phyloP scores from a whole-genome alignment of 2,113 vertebrate genomes.

The Mastomys natalensis region DNA sequence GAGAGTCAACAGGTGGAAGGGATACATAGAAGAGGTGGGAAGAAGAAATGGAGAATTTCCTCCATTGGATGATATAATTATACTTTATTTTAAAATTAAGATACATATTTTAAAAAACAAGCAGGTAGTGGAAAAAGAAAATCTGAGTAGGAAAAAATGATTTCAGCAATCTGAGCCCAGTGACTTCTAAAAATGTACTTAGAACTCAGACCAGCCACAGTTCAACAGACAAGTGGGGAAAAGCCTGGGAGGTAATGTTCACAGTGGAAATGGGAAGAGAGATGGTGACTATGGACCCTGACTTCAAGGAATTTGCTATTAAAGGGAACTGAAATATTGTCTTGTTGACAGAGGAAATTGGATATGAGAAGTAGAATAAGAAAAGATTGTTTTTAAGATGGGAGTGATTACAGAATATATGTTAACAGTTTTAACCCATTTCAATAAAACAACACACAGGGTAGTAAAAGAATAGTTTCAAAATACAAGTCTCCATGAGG shows the following conservation, averaged over 20 bases:
- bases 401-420: not conserved
- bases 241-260: not conserved
- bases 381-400: not conserved
- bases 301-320: not conserved
- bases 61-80: not conserved
- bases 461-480: not conserved
- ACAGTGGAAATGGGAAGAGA: not conserved
- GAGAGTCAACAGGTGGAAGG: not conserved
- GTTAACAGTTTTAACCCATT: not conserved
- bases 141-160: not conserved
- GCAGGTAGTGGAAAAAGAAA: not conserved
- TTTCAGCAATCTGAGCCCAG: not conserved
- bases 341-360: not conserved
- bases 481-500: not conserved
- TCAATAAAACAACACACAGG: not conserved
- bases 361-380: not conserved
- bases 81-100: not conserved
- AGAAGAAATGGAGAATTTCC: not conserved
- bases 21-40: not conserved
- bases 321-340: not conserved
- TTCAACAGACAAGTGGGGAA: not conserved
- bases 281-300: not conserved
- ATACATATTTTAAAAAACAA: not conserved
- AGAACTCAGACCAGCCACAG: not conserved
- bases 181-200: not conserved